Evolutionary conservation across 2,113 vertebrate species (phyloP), one percentile per base, ranked within the genome.

Genomic region (Melanotaenia duboulayi): DNA sequence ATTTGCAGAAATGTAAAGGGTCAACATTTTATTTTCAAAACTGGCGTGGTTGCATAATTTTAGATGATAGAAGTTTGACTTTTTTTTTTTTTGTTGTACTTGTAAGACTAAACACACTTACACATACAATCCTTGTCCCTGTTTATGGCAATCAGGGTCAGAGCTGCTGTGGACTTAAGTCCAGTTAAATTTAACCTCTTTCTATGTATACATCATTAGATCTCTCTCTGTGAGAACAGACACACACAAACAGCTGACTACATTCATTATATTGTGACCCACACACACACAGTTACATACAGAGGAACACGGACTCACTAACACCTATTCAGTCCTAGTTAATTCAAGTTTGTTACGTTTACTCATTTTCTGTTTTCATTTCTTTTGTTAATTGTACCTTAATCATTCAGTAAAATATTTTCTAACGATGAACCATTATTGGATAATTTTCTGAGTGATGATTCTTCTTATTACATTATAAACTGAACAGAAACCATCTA

Each of bases 181-280:
- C 28, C 57, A n/a, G 14, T 57, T 25, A 78, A 70, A 44, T 74
- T 13, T 70, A 58, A 74, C 75, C 74, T 74, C n/a, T 25, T 16
- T 35, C 50, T 61, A 22, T 39, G 46, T 44, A 23, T 52, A 49
- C 50, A 63, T 54, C 22, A 48, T 58, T 16, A 32, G 25, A 46
- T 51, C 35, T 44, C n/a, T 44, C 10, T 40, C 17, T 49, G 17
- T 50, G 23, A 60, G 23, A 40, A 14, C 37, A 16, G 11, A 20
- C 35, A 11, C 32, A 11, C 32, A 58, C 48, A 42, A 14, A 14
- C 37, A 44, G n/a, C 32, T 42, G 51, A 67, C 37, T 35, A 19
- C 19, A 28, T 71, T 58, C 50, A 63, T 71, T 52, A 63, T 39
- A 57, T 7, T 12, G 44, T 72, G 44, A 76, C 23, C 46, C 8